phyloP scores from a whole-genome alignment of 2,888 invertebrate genomes.

The Portevinia maculata region DNA sequence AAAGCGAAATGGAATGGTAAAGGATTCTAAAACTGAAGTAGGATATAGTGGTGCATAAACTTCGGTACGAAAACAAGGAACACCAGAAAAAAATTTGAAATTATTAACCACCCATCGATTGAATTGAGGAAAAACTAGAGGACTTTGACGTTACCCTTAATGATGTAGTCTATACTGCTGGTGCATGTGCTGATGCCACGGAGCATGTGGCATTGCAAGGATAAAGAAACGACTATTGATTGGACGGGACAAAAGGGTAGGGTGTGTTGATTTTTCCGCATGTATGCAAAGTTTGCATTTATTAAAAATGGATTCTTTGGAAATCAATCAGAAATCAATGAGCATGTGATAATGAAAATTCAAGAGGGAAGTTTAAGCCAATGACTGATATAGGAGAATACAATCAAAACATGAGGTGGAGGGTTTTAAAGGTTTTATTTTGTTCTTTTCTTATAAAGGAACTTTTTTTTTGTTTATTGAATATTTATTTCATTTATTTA shows the following conservation, averaged over 20 bases:
- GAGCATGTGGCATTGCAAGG: constrained; percentile 48
- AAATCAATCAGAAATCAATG: constrained; percentile 47
- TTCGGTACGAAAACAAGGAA: constrained; percentile 5
- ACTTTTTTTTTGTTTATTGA: no score
- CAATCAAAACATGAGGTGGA: background rate
- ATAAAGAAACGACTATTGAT: constrained; percentile 19
- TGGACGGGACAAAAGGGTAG: constrained; percentile 24
- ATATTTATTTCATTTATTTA: no score
- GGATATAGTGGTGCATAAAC: constrained; percentile 13
- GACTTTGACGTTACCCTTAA: constrained; percentile 51
- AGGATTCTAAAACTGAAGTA: constrained; percentile 40
- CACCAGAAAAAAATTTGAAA: constrained; percentile 46
- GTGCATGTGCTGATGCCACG: constrained; percentile 2
- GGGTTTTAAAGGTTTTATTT: no score
- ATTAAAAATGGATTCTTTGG: constrained; percentile 11
- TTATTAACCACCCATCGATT: constrained; percentile 70
- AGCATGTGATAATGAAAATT: background rate
- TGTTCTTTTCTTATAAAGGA: no score
- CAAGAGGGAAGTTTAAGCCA: background rate
- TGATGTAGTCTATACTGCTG: constrained; percentile 23
- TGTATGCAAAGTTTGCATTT: constrained; percentile 13
- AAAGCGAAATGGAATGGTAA: constrained; percentile 20
- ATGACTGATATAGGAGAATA: background rate
- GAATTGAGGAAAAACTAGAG: constrained; percentile 40
- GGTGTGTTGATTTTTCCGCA: constrained; percentile 1